A percentile compares a stretch with the other conserved stretches of the same genome.
These are phyloP conservation scores for Philereme transversata DNA, from an alignment of 2,888 invertebrate species.

Conservation along the genomic window DNA sequence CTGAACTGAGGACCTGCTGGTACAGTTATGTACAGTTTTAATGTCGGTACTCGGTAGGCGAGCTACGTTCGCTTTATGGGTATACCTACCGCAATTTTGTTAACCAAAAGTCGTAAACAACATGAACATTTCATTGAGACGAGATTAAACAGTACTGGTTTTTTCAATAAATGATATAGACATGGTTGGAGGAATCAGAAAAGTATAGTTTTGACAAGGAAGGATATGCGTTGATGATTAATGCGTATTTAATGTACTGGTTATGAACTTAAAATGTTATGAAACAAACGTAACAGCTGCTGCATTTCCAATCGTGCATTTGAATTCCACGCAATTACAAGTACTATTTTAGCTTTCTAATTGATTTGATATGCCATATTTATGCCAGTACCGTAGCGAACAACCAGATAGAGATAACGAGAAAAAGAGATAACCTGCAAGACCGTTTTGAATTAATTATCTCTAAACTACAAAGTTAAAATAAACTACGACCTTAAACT, in stretches of 20 bases:
- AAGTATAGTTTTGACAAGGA: no score
- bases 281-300: slow-evolving; percentile 8
- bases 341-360: slow-evolving; percentile 44
- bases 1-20: slow-evolving; percentile 12
- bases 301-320: slow-evolving; percentile 9
- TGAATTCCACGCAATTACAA: slow-evolving; percentile 18
- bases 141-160: background rate
- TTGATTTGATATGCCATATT: slow-evolving; percentile 45
- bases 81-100: slow-evolving; percentile 4
- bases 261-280: background rate
- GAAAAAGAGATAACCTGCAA: no score
- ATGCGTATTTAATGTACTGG: no score
- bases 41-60: background rate
- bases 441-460: slow-evolving; percentile 16
- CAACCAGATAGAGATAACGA: slow-evolving; percentile 41
- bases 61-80: slow-evolving; percentile 1
- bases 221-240: no score
- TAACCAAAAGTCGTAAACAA: background rate
- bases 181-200: no score
- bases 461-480: no score
- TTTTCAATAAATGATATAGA: no score
- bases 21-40: slow-evolving; percentile 20
- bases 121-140: slow-evolving; percentile 4
- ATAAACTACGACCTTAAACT: no score
- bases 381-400: slow-evolving; percentile 37